These are phyloP conservation scores for Scortum barcoo DNA, from an alignment of 2,113 vertebrate species.

Conservation along the genomic window DNA sequence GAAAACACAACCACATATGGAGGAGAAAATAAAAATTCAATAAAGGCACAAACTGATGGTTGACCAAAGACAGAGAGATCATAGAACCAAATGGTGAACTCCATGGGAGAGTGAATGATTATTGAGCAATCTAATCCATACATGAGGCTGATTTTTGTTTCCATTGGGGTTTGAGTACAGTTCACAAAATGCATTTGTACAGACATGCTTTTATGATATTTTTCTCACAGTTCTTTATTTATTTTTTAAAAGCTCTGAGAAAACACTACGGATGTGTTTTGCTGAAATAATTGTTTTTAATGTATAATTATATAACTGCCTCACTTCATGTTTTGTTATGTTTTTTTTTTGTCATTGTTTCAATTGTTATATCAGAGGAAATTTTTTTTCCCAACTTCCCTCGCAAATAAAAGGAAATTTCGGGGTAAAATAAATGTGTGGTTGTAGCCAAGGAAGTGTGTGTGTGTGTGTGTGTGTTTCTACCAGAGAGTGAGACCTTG, in stretches of 20 bases:
- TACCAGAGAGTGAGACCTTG: background rate
- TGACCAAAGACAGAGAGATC: constrained; percentile 28
- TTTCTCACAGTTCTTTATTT: constrained; percentile 20
- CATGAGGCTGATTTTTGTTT: constrained; percentile 5
- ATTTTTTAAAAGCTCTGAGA: constrained; percentile 27
- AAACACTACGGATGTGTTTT: constrained; percentile 35
- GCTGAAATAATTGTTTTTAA: constrained; percentile 23
- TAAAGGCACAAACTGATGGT: constrained; percentile 26
- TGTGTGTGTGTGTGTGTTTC: background rate
- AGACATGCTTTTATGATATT: background rate
- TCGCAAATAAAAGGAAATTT: constrained; percentile 44
- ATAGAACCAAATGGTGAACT: constrained; percentile 12
- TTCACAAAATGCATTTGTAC: constrained; percentile 1
- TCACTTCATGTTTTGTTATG: background rate
- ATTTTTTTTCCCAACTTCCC: constrained; percentile 47
- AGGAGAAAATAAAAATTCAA: constrained; percentile 5
- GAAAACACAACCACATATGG: constrained; percentile 23
- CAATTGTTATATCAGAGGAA: constrained; percentile 42
- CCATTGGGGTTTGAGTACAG: background rate
- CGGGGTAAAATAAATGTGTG: constrained; percentile 27
- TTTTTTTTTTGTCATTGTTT: constrained; percentile 45
- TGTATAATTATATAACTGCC: constrained; percentile 40
- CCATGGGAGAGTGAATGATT: background rate
- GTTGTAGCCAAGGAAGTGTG: background rate
- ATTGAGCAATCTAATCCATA: constrained; percentile 12